Base-by-base conservation (phyloP, 2,797 vertebrate genomes). In the Phoxinus dragarum region DNA sequence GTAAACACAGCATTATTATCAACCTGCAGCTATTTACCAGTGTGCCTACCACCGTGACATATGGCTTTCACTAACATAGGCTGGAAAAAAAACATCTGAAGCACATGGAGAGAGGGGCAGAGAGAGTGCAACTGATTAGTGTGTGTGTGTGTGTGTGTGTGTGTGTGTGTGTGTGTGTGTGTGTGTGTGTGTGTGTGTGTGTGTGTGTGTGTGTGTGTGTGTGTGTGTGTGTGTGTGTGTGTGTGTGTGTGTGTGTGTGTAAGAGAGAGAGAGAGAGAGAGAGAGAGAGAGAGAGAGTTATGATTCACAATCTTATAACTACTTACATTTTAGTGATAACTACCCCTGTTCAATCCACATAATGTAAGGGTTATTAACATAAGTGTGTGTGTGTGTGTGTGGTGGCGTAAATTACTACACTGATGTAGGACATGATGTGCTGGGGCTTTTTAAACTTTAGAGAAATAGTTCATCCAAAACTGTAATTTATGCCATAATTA, bases 1-100 rank as follows among this genome's bases (percentile, higher is more conserved):
- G 88, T 91, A 93, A 94, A 93, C 92, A 92, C 90, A 86, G 82
- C 88, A 67, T 88, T 92, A 88, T 91, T 91, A 90, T 85, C 77
- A 89, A 92, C 91, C 92, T 93, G 91, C 89, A 92, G 89, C 89
- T 87, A 87, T 90, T 91, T 89, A 90, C 89, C 71, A 85, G 87
- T 88, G 84, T 82, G 87, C 84, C 86, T 85, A 85, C 78, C 87
- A 86, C 49, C 78, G 66, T 80, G 86, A 86, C 89, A 88, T 90
- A 74, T 89, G 89, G 90, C 91, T 91, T 91, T 90, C 88, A 88
- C 88, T 92, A 80, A 71, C 49, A 87, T 89, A 86, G 86, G 82
- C 85, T 85, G 81, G 81, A 86, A 87, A 81, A 66, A 40, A 54
- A 23, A 82, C 64, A 73, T 84, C 69, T 87, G 81, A 84, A 80